Evolutionary conservation across 2,888 invertebrate species (phyloP), one percentile per base, ranked within the genome.

Genomic region (Coleophora flavipennella): DNA sequence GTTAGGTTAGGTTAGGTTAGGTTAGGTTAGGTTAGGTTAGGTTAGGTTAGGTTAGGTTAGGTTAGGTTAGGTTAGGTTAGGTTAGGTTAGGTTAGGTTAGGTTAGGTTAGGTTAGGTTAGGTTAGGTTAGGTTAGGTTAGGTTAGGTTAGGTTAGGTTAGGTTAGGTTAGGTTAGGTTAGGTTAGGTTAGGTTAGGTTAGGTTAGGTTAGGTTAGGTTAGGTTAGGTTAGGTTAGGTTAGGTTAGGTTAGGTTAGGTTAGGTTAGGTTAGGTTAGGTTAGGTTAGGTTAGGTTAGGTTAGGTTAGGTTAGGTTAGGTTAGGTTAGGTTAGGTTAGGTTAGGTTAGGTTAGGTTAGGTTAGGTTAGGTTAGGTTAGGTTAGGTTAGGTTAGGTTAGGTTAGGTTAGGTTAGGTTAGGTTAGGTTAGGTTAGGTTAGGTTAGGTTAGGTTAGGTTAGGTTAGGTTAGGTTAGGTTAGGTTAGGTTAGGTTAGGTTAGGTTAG

Each of bases 1-100:
- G 51, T 55, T 54, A 54, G 55, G 54, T 50, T 49, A 47, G 49
- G 46, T 49, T 46, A 43, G 45, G 49, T 52, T 57, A 46, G 50
- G 50, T 48, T 49, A 49, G 52, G 49, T 51, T 51, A 48, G 50
- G 51, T 51, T 50, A 48, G 47, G 50, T 42, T 46, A 44, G 45
- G 44, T 45, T 45, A 46, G 46, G 45, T 45, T 47, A 42, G 44
- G 40, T 42, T 42, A 44, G 46, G 41, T 43, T 40, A 44, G 41
- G 38, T 44, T 38, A 38, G 41, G 44, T 44, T 41, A 39, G 41
- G 38, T 35, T 41, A 45, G 44, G 43, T 45, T 43, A 44, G 43
- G 44, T 44, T 44, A 40, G 43, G 40, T 46, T 44, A 47, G 47
- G 47, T 47, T 46, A 44, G 47, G 47, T 47, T 47, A 43, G 44